phyloP scores from a whole-genome alignment of 2,888 invertebrate genomes.

The Endomychus coccineus region DNA sequence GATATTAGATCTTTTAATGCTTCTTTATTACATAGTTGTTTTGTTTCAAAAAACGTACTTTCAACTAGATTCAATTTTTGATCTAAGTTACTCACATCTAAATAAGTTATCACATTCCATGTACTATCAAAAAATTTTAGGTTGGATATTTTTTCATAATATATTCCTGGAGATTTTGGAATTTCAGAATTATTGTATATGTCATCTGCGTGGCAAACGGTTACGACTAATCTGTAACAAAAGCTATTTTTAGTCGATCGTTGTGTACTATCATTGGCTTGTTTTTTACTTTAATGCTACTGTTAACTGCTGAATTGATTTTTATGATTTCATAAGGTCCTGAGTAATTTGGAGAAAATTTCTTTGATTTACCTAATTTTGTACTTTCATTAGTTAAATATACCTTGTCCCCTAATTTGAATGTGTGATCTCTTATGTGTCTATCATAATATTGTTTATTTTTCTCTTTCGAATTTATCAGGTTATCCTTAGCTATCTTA shows the following conservation, averaged over 20 bases:
- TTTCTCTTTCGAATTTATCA: constrained; percentile 13
- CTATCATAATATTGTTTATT: constrained; percentile 2
- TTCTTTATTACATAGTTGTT: not conserved
- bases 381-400: constrained; percentile 14
- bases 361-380: constrained; percentile 8
- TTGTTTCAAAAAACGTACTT: not conserved
- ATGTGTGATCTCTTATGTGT: constrained; percentile 1
- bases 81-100: not conserved
- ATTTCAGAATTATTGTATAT: not conserved
- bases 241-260: constrained; percentile 1
- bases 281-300: constrained; percentile 16
- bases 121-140: constrained; percentile 1
- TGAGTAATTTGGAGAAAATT: constrained; percentile 14
- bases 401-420: constrained; percentile 18
- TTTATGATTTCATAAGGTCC: constrained; percentile 18
- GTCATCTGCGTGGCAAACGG: too few species aligned
- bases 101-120: constrained; percentile 2
- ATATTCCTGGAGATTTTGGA: constrained; percentile 1
- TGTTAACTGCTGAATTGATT: constrained; percentile 13
- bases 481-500: constrained; percentile 22
- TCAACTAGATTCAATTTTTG: not conserved
- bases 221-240: too few species aligned
- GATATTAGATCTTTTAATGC: not conserved
- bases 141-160: not conserved
- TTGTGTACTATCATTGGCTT: constrained; percentile 1